Evolutionary conservation across 2,888 invertebrate species (phyloP), one percentile per base, ranked within the genome.

Genomic region (Leucophenga maculata): DNA sequence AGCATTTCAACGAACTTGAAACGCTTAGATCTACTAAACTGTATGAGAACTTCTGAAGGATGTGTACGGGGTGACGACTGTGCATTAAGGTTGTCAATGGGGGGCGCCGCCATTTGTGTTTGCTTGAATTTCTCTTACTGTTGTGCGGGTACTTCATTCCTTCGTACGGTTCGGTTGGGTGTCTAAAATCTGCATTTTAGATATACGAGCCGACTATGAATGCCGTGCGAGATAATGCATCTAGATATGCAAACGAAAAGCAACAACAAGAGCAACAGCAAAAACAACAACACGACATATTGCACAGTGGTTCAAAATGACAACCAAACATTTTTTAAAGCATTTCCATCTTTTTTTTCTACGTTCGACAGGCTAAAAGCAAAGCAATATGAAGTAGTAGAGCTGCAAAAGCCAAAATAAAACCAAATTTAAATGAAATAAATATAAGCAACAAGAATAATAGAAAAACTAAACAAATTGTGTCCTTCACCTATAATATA

Each of bases 161-260:
- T 54, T 54, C 54, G 20, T 54, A 18, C 16, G 65, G n/a, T 44
- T 13, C 14, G 60, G 60, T 52, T n/a, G 70, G 64, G 64, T 32
- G 18, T 57, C 18, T 31, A 67, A 73, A 75, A 76, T 76, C 75
- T 76, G 71, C 75, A 75, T 75, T 73, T 73, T 69, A 75, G 68
- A 76, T 78, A 74, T 72, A 75, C 73, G 72, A 73, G 74, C 68
- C 74, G 74, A 77, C 76, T 75, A 72, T 71, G 75, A 76, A 77
- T 75, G 74, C 74, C 68, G 50, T 48, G 46, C 64, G 67, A 77
- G 78, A 77, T 76, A 74, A 73, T 73, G 74, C 73, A 76, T 73
- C 70, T 69, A 71, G 73, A 75, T 75, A 74, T 71, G 73, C 73
- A 72, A 72, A 72, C 44, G 70, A 73, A 74, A 70, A 71, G 67